These are phyloP conservation scores for Tetheella fluctuosa DNA, from an alignment of 2,888 invertebrate species.

Conservation along the genomic window DNA sequence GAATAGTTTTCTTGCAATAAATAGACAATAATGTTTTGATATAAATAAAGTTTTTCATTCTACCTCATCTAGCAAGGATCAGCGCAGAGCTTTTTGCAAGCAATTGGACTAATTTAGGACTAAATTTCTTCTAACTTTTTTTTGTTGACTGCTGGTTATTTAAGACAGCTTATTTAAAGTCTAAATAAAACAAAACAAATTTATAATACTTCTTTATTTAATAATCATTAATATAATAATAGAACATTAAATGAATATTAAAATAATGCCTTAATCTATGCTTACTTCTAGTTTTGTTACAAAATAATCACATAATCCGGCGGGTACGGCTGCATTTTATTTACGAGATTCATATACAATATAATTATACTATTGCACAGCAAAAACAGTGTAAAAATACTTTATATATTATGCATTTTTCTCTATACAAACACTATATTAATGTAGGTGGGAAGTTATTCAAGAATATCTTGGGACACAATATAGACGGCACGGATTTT, in stretches of 20 bases:
- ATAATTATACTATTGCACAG: conserved; percentile 14
- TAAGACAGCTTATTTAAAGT: neutral
- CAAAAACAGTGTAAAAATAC: conserved; percentile 21
- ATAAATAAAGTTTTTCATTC: neutral
- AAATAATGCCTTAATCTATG: conserved; percentile 66
- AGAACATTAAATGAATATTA: conserved; percentile 73
- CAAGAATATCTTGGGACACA: neutral
- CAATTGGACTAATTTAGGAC: too few species aligned
- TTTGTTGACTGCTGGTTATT: too few species aligned
- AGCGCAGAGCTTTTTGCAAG: too few species aligned
- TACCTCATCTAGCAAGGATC: too few species aligned
- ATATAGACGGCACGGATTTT: too few species aligned
- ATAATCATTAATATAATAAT: conserved; percentile 59
- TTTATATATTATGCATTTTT: conserved; percentile 28
- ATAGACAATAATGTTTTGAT: conserved; percentile 31
- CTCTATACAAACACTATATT: conserved; percentile 2
- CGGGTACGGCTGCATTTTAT: conserved; percentile 55
- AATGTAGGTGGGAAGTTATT: neutral
- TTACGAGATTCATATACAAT: conserved; percentile 33
- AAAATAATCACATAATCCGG: conserved; percentile 71
- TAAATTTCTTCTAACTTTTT: too few species aligned
- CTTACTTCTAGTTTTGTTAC: conserved; percentile 66
- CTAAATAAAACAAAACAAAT: conserved; percentile 19
- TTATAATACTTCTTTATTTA: conserved; percentile 61
- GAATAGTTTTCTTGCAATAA: conserved; percentile 32